phyloP scores from a whole-genome alignment of 2,888 invertebrate species.

The Halocaridina rubra region DNA sequence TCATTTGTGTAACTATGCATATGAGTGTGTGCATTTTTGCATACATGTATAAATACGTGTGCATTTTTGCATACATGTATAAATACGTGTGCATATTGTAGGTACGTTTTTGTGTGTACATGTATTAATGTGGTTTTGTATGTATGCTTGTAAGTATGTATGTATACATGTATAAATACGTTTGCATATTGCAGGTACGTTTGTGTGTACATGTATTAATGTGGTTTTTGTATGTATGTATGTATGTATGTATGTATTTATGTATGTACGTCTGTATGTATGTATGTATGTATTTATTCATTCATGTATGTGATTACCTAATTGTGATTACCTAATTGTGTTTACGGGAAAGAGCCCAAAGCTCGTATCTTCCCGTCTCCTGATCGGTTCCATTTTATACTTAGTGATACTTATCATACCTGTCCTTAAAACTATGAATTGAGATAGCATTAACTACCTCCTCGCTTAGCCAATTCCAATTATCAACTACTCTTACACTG shows the following conservation, averaged over 20 bases:
- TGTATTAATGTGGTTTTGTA: neutral
- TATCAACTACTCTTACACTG: too few relatives aligned
- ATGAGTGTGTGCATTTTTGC: neutral
- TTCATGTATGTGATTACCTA: neutral
- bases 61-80: neutral
- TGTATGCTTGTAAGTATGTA: neutral
- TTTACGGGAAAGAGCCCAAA: too few relatives aligned
- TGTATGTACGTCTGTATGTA: neutral
- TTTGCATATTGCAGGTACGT: neutral
- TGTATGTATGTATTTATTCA: neutral
- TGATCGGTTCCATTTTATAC: too few relatives aligned
- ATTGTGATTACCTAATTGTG: too few relatives aligned
- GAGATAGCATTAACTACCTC: too few relatives aligned
- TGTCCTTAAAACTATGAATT: too few relatives aligned
- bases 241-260: neutral
- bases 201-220: neutral
- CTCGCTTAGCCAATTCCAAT: too few relatives aligned
- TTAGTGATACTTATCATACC: too few relatives aligned
- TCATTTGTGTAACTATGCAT: neutral
- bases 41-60: neutral
- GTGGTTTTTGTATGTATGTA: neutral
- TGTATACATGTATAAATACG: neutral
- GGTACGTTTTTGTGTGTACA: neutral
- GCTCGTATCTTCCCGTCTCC: too few relatives aligned
- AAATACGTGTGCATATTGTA: neutral